phyloP scores from a whole-genome alignment of 2,888 invertebrate species.

The Linnaemya vulpina region DNA sequence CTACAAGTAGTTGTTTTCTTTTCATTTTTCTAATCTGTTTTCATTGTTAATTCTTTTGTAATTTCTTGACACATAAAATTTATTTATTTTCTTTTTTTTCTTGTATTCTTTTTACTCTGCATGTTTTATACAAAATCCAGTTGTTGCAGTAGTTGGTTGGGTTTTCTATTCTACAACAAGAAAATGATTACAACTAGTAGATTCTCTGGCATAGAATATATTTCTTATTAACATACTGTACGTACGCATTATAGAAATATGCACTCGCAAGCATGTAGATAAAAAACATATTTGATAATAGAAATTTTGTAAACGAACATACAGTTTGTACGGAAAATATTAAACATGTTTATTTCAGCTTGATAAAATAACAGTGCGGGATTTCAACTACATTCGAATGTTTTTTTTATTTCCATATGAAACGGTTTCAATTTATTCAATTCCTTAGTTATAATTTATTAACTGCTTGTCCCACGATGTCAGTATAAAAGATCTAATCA shows the following conservation, averaged over 20 bases:
- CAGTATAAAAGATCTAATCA: too few species aligned
- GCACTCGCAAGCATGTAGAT: not conserved
- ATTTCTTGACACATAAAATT: constrained; percentile 62
- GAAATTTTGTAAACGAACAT: not conserved
- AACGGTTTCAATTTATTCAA: too few species aligned
- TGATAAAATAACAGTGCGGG: too few species aligned
- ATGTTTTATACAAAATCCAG: constrained; percentile 50
- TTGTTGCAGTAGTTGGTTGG: constrained; percentile 40
- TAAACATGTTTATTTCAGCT: too few species aligned
- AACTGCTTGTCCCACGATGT: too few species aligned
- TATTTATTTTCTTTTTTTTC: not conserved
- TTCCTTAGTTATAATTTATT: too few species aligned
- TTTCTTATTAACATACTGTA: constrained; percentile 1
- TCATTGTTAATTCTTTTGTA: constrained; percentile 60
- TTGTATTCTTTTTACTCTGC: not conserved
- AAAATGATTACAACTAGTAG: constrained; percentile 19
- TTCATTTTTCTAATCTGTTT: constrained; percentile 24
- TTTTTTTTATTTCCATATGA: too few species aligned
- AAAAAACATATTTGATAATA: constrained; percentile 5
- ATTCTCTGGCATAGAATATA: constrained; percentile 35
- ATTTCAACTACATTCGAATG: too few species aligned
- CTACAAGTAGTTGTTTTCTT: constrained; percentile 6
- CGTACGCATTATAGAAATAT: not conserved
- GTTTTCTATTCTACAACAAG: not conserved
- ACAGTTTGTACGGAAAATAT: not conserved